A percentile compares a stretch with the other conserved stretches of the same genome.
phyloP scores from a whole-genome alignment of 2,888 invertebrate genomes.

The Conistra vaccinii region DNA sequence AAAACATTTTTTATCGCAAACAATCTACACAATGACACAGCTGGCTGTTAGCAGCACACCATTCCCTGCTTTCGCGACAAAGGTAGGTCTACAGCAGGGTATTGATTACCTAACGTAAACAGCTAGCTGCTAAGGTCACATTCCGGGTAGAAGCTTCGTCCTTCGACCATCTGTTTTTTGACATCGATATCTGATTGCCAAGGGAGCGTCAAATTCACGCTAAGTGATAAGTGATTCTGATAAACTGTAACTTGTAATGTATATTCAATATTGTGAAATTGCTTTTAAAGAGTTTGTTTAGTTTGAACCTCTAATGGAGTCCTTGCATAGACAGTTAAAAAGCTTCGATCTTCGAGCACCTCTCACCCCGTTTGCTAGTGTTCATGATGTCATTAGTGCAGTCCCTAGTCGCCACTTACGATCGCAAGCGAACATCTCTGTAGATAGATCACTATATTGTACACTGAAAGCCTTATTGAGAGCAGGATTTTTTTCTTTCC shows the following conservation, averaged over 20 bases:
- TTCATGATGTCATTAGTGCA: conserved; percentile 38
- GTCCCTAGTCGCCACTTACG: conserved; percentile 11
- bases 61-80: conserved; percentile 11
- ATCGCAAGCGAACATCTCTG: conserved; percentile 2
- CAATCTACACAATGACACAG: conserved; percentile 24
- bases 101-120: conserved; percentile 45
- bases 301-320: conserved; percentile 24
- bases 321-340: conserved; percentile 35
- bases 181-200: conserved; percentile 44
- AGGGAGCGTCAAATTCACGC: conserved; percentile 45
- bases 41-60: neutral
- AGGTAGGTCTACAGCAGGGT: conserved; percentile 27
- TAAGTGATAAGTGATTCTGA: conserved; percentile 44
- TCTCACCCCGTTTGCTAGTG: conserved; percentile 29
- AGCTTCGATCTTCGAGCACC: conserved; percentile 11
- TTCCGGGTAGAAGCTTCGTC: conserved; percentile 48
- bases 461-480: neutral
- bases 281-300: conserved; percentile 34
- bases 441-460: neutral
- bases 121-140: conserved; percentile 40
- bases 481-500: no score
- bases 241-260: conserved; percentile 13
- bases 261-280: neutral
- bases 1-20: conserved; percentile 1
- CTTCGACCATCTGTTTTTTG: conserved; percentile 42